A percentile compares a stretch with the other conserved stretches of the same genome.
These are phyloP conservation scores for Grammomys dolichurus DNA, from an alignment of 2,113 vertebrate genomes.

Conservation along the genomic window DNA sequence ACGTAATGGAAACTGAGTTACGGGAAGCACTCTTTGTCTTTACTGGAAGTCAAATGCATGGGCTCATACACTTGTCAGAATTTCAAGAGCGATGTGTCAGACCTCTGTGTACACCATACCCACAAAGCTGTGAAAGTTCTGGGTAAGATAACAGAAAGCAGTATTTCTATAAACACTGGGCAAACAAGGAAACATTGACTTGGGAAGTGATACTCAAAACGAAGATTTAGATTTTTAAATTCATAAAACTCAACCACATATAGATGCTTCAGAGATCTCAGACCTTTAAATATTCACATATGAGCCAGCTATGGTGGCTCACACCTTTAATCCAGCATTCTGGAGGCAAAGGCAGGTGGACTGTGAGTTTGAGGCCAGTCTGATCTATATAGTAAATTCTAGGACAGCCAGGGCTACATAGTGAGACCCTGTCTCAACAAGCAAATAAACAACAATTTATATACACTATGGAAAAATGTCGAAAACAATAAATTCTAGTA, in stretches of 20 bases:
- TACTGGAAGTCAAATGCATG: background rate
- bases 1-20: background rate
- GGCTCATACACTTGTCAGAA: conserved; percentile 44
- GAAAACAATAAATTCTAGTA: background rate
- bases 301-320: background rate
- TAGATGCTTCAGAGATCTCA: background rate
- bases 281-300: conserved; percentile 3
- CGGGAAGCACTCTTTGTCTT: background rate
- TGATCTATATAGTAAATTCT: background rate
- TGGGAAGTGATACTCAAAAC: background rate
- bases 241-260: background rate
- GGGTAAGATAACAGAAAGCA: background rate
- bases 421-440: background rate
- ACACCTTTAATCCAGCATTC: too few relatives aligned
- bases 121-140: conserved; percentile 27
- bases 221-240: conserved; percentile 49
- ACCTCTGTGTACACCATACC: conserved; percentile 3
- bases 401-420: background rate
- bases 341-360: too few relatives aligned
- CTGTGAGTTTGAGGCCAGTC: background rate
- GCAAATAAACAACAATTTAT: background rate
- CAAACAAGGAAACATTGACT: conserved; percentile 40
- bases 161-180: background rate
- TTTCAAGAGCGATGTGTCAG: conserved; percentile 17
- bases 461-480: background rate